Conservation (phyloP, 1,140 invertebrate genomes). For the Camponotus floridanus region DNA sequence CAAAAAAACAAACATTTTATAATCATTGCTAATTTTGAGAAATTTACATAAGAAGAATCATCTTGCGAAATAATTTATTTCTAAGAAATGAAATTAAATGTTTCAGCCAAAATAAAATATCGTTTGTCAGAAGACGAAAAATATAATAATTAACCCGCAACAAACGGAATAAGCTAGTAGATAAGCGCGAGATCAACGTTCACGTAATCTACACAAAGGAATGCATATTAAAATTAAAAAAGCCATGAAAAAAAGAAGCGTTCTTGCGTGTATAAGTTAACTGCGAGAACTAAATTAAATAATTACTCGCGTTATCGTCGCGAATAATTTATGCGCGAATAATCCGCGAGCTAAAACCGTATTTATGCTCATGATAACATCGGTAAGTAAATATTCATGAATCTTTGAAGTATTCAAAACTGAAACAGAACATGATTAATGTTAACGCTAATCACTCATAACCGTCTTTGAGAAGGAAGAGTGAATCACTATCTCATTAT, state of each 20-base stretch:
- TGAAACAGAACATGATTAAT: constrained; percentile 55
- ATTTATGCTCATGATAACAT: constrained; percentile 51
- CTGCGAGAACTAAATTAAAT: constrained; percentile 44
- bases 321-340: constrained; percentile 48
- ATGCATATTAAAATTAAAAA: neutral
- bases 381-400: constrained; percentile 59
- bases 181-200: neutral
- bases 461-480: constrained; percentile 17
- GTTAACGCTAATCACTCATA: constrained; percentile 45
- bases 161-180: neutral
- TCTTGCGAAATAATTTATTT: neutral
- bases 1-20: neutral
- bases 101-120: constrained; percentile 4
- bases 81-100: neutral
- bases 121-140: neutral
- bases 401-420: constrained; percentile 66
- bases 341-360: constrained; percentile 47
- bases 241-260: neutral
- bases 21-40: neutral
- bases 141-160: constrained; percentile 14
- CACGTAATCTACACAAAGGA: neutral
- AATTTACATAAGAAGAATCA: neutral
- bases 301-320: constrained; percentile 38
- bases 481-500: constrained; percentile 29
- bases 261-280: neutral